Conservation (phyloP, 1,140 invertebrate species). For the Drosophila ogumai region DNA sequence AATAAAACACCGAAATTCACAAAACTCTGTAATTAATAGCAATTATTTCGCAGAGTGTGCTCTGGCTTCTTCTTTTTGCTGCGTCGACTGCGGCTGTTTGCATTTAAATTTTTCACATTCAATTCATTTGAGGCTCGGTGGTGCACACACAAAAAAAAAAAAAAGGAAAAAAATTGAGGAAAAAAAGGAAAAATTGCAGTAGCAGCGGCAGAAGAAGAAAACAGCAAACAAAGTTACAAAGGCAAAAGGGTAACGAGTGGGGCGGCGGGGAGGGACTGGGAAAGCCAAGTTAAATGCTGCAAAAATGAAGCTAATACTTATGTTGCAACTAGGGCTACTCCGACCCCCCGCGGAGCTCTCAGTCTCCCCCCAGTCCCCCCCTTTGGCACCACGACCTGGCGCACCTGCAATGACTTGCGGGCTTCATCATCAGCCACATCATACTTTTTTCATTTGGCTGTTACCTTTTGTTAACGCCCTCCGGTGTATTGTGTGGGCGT, state of each 20-base stretch:
- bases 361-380: neutral
- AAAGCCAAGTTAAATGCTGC: slow-evolving; percentile 64
- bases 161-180: neutral
- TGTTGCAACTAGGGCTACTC: slow-evolving; percentile 69
- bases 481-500: slow-evolving; percentile 66
- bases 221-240: slow-evolving; percentile 76
- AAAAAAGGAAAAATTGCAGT: slow-evolving; percentile 17
- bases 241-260: slow-evolving; percentile 34
- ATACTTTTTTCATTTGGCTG: slow-evolving; percentile 56
- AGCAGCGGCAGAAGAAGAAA: slow-evolving; percentile 38
- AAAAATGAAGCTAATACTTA: slow-evolving; percentile 81
- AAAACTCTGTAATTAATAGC: neutral
- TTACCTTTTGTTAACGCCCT: slow-evolving; percentile 52
- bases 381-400: slow-evolving; percentile 20
- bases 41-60: slow-evolving; percentile 9
- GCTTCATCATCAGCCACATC: slow-evolving; percentile 52
- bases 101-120: slow-evolving; percentile 83
- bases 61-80: slow-evolving; percentile 44
- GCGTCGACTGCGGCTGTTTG: slow-evolving; percentile 76
- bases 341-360: slow-evolving; percentile 13
- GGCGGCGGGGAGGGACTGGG: neutral
- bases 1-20: neutral
- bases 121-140: slow-evolving; percentile 81
- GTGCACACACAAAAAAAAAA: slow-evolving; percentile 43
- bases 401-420: slow-evolving; percentile 70